Conservation (phyloP, 1,140 invertebrate genomes). For the Venturia canescens region DNA sequence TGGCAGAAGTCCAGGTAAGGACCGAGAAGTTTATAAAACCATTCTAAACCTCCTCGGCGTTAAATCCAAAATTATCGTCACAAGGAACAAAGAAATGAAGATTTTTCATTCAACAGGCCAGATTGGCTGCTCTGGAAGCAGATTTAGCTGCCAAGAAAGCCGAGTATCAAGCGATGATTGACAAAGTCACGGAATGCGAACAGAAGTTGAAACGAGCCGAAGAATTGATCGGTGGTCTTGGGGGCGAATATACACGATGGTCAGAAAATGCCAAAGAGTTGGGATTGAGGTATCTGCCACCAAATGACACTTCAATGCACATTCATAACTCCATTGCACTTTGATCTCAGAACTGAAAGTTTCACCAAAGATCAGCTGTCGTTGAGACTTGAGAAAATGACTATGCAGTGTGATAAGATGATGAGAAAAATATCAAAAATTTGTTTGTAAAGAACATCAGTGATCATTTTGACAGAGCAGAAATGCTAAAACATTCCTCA, state of each 20-base stretch:
- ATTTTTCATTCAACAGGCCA: constrained; percentile 58
- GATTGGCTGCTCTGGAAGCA: constrained; percentile 77
- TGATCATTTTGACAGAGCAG: too few relatives aligned
- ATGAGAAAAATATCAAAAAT: too few relatives aligned
- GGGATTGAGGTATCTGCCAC: constrained; percentile 79
- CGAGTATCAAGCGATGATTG: constrained; percentile 81
- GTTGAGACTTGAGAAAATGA: too few relatives aligned
- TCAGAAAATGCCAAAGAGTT: constrained; percentile 85
- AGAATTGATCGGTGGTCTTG: constrained; percentile 92
- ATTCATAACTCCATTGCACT: constrained; percentile 10
- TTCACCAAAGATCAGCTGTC: too few relatives aligned
- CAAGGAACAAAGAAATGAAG: background rate
- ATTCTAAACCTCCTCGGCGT: background rate
- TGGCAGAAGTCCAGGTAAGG: constrained; percentile 79
- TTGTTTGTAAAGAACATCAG: too few relatives aligned
- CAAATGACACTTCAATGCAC: background rate
- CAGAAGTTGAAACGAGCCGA: constrained; percentile 94
- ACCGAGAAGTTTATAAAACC: background rate
- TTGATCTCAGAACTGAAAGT: too few relatives aligned
- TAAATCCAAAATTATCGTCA: background rate
- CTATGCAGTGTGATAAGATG: too few relatives aligned
- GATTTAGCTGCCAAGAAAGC: constrained; percentile 79
- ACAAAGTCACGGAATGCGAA: constrained; percentile 91
- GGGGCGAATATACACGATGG: constrained; percentile 91
- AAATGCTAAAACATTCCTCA: too few relatives aligned